Evolutionary conservation across 30 jellyfish, hydroid and myxozoan species (phyloP), one percentile per base, ranked within the genome.

Genomic region (Clytia hemisphaerica): DNA sequence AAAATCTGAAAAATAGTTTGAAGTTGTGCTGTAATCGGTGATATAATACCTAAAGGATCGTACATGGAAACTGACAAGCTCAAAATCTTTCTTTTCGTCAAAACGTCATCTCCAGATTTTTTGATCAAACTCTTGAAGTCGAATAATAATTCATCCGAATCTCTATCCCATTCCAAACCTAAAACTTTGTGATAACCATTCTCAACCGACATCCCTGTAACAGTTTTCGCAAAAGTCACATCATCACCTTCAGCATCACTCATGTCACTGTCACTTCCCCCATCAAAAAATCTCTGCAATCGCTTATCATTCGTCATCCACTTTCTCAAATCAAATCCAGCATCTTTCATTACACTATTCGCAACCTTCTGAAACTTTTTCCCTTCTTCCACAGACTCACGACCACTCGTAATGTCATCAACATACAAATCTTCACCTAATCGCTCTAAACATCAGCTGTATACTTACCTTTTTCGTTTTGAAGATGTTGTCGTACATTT

Each of bases 41-140:
- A 51, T 4, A 68, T 30, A 28, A 68, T 71, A 61, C 94, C 96
- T 55, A 78, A 34, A 28, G 96, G 92, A 61, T 85, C 96, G 55
- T 79, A 85, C 19, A 84, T 46, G 33, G 80, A 76, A 1, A 83
- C 88, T 15, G 95, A 87, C 6, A 77, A 14, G 54, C 77, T 84
- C 18, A 77, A 45, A 60, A 84, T 19, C 36, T 88, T 76, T 50
- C 85, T 63, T 55, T 84, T 76, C 0, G 89, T 55, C 4, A 81
- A 74, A 0, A 73, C 85, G 69, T 71, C 47, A 29, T 76, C 35
- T 38, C 73, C 10, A 6, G 78, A 75, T 36, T 55, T 63, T 67
- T 50, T 61, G 6, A 38, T 9, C 19, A 82, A 18, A 9, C 58
- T 67, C 33, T 24, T 35, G 30, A 82, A 64, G 38, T 72, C 83